A percentile compares a stretch with the other conserved stretches of the same genome.
phyloP scores from a whole-genome alignment of 1,140 invertebrate species.

The Heterodera schachtii region DNA sequence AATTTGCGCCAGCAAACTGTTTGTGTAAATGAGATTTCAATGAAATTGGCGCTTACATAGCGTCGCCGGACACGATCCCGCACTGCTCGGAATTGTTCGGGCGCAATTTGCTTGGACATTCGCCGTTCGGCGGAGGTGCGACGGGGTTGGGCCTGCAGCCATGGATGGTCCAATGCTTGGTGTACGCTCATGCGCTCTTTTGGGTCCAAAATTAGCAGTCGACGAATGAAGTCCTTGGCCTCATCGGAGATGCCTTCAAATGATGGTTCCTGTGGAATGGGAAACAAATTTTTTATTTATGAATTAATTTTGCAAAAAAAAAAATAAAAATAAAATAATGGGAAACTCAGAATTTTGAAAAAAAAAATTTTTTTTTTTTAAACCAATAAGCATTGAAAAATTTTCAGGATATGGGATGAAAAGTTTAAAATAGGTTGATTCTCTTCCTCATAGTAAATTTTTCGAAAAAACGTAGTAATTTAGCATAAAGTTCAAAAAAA shows the following conservation, averaged over 20 bases:
- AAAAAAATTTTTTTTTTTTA: too few relatives aligned
- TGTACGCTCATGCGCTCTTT: constrained; percentile 97
- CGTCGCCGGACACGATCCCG: constrained; percentile 79
- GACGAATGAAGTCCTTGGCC: constrained; percentile 94
- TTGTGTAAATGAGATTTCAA: too few relatives aligned
- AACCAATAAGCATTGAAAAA: too few relatives aligned
- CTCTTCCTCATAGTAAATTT: too few relatives aligned
- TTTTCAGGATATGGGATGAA: too few relatives aligned
- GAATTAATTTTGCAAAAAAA: too few relatives aligned
- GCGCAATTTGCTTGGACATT: constrained; percentile 77
- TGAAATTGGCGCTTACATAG: constrained; percentile 67
- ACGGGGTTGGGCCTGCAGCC: constrained; percentile 79
- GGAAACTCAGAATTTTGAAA: too few relatives aligned
- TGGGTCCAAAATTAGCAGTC: constrained; percentile 87
- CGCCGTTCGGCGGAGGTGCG: constrained; percentile 65
- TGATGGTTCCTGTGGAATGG: constrained; percentile 73
- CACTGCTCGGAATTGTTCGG: constrained; percentile 81
- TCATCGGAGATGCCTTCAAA: constrained; percentile 90
- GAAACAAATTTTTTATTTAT: not conserved
- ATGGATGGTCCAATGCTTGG: constrained; percentile 90
- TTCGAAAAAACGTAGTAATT: too few relatives aligned
- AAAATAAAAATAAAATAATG: too few relatives aligned
- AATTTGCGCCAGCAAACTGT: too few relatives aligned
- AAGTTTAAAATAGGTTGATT: too few relatives aligned
- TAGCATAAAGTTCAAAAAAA: too few relatives aligned